Evolutionary conservation across 2,113 vertebrate species (phyloP), one percentile per base, ranked within the genome.

Genomic region (Carassius gibelio): DNA sequence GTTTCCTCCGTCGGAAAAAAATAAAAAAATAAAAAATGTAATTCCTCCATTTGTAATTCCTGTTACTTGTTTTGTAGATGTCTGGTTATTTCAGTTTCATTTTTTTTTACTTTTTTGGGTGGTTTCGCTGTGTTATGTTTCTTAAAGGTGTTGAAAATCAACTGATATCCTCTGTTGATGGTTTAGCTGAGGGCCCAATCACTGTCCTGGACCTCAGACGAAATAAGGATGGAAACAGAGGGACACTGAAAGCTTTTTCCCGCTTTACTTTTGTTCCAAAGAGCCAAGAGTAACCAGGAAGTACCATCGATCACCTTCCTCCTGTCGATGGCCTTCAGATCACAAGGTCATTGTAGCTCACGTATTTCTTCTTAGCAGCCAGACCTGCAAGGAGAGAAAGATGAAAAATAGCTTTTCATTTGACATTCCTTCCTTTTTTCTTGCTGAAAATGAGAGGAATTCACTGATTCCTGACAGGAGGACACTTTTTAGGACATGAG

Each of bases 261-360:
- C 0, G 68, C 30, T 59, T 84, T 80, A 64, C 72, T 87, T 75
- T 66, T 87, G 81, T 84, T 36, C 59, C 86, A 42, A 66, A 78
- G 30, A 52, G 82, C 69, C 21, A 78, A 85, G 61, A 85, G 82
- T 83, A 26, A 75, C 81, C 82, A 85, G 55, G 86, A 66, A 66
- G 71, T 79, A 89, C 89, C 90, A 59, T 85, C 74, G 90, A 93
- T 94, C 94, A 88, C 85, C 91, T 92, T 89, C 88, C 80, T 87
- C 75, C 23, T 83, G 59, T 26, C n/a, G 91, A 91, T 92, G 88
- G 83, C 72, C 75, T 69, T 94, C 95, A 98, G 93, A 98, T 99
- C 88, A 96, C 96, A 87, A 97, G 94, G 94, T 98, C 96, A 88
- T 96, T 97, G 94, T 98, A 98, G 92, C 96, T 98, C 93, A 98